A percentile compares a stretch with the other conserved stretches of the same genome.
phyloP scores from a whole-genome alignment of 2,888 invertebrate genomes.

The Pantelozetes paolii region DNA sequence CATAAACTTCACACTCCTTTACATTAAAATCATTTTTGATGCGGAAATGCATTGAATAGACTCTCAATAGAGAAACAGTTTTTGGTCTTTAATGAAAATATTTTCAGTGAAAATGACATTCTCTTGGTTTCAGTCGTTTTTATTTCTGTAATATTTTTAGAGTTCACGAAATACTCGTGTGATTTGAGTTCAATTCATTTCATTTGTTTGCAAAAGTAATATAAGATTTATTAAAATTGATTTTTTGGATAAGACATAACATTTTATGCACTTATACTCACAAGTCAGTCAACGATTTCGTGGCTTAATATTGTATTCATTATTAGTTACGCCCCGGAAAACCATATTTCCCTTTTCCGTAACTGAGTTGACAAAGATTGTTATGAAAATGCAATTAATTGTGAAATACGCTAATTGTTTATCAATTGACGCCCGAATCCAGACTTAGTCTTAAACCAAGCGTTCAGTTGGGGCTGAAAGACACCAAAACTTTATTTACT shows the following conservation, averaged over 20 bases:
- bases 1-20: not conserved
- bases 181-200: no score
- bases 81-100: no score
- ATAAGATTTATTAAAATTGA: not conserved
- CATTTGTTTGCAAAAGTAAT: no score
- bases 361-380: not conserved
- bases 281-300: not conserved
- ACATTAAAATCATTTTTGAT: not conserved
- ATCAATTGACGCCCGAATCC: not conserved
- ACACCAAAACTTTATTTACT: not conserved
- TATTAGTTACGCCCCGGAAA: slow-evolving; percentile 7
- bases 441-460: not conserved
- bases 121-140: no score
- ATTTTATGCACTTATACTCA: no score
- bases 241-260: not conserved
- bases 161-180: no score
- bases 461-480: not conserved
- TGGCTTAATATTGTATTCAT: not conserved
- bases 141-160: no score
- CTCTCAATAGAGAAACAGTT: not conserved
- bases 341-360: not conserved
- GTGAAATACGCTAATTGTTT: no score
- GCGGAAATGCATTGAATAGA: not conserved
- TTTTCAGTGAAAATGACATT: no score
- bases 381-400: no score